Evolutionary conservation across 2,797 vertebrate species (phyloP).

Genomic region (Mustela erminea): DNA sequence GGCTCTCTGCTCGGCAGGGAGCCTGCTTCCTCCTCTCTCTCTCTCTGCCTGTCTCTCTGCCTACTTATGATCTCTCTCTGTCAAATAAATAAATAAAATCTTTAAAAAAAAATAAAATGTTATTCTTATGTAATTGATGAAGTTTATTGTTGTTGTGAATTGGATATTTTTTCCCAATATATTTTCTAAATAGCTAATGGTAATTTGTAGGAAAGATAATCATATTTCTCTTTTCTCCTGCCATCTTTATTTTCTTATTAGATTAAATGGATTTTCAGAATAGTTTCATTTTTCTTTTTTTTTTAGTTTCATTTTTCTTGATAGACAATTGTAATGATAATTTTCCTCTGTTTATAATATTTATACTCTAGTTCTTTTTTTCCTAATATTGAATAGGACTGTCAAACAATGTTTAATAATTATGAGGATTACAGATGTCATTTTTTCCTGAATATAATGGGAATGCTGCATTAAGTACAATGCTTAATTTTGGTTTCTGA

Average conservation of each 20-base stretch:
- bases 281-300: conserved; percentile 35
- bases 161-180: background rate
- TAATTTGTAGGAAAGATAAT: background rate
- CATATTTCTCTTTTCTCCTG: background rate
- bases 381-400: background rate
- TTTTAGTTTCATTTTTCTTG: conserved; percentile 4
- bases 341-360: background rate
- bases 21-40: too few relatives aligned
- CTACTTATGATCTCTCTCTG: too few relatives aligned
- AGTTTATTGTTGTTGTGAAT: background rate
- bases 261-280: background rate
- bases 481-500: background rate
- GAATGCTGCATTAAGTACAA: background rate
- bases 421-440: background rate
- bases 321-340: background rate
- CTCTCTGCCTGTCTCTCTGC: too few relatives aligned
- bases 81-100: too few relatives aligned
- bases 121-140: background rate
- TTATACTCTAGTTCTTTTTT: background rate
- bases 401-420: background rate
- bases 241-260: background rate
- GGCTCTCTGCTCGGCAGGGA: too few relatives aligned
- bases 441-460: background rate
- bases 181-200: conserved; percentile 6
- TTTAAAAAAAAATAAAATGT: too few relatives aligned